Evolutionary conservation across 2,797 vertebrate species (phyloP), one percentile per base, ranked within the genome.

Genomic region (Orestias chungarensis): DNA sequence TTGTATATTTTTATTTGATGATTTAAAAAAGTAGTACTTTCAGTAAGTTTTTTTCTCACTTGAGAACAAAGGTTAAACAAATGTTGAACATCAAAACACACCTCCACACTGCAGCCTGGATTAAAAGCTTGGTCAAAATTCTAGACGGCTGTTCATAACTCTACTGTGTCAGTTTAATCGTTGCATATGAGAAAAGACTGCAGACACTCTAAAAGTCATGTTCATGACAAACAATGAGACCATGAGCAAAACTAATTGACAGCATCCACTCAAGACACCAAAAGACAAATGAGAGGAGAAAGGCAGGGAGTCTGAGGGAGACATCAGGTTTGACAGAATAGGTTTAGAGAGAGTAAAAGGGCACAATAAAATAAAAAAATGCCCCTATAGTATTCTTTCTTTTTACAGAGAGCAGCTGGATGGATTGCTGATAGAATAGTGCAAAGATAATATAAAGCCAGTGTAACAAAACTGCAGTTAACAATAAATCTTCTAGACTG

Each of bases 161-260:
- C 77, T 71, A 49, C 59, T 15, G 54, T 74, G 84, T 88, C 81
- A 80, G 75, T 70, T 85, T 82, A 64, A 76, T 64, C 71, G 69
- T 66, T 3, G 0, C 74, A 73, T 67, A 78, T 76, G 10, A 23
- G 75, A 74, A 80, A 81, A 68, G 70, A 74, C 64, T 62, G 62
- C 75, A 73, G 81, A 72, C 64, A 47, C 68, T 38, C 68, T 64
- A 68, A 79, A 72, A 75, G 74, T 66, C 67, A 43, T 82, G 55
- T 86, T 87, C 84, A 75, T 73, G 80, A 72, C 82, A 68, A 70
- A 66, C 66, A 69, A 57, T 64, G 38, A 76, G 50, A 78, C 57
- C 68, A 72, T 66, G 74, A 79, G 75, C 66, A 70, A 68, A 70
- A 84, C 76, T 55, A 72, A 87, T 72, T 42, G 70, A 81, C 57